Conservation (phyloP, 2,888 invertebrate species). For the Tetragnatha montana region DNA sequence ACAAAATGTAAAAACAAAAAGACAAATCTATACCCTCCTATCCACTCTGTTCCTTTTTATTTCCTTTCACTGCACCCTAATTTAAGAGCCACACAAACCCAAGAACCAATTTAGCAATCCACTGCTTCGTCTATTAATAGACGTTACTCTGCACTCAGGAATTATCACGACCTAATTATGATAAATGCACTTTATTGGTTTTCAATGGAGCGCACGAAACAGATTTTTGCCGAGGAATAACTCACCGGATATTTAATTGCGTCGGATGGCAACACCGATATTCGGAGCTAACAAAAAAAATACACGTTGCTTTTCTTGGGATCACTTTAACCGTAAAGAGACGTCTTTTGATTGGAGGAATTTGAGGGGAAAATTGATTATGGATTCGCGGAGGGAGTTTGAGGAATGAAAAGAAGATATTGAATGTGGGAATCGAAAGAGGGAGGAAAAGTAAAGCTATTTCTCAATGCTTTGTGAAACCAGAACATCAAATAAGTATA, state of each 20-base stretch:
- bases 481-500: too few relatives aligned
- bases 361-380: slow-evolving; percentile 24
- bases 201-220: slow-evolving; percentile 27
- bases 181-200: slow-evolving; percentile 46
- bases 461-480: too few relatives aligned
- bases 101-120: neutral
- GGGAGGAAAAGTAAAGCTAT: too few relatives aligned
- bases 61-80: neutral
- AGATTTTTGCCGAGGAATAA: neutral
- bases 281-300: neutral
- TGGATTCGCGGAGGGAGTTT: neutral
- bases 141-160: slow-evolving; percentile 19
- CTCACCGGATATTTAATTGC: neutral
- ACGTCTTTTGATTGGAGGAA: slow-evolving; percentile 10
- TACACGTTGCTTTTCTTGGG: slow-evolving; percentile 5
- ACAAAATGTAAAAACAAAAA: neutral
- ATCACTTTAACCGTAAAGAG: neutral
- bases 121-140: slow-evolving; percentile 22
- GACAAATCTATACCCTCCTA: neutral
- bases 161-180: slow-evolving; percentile 39
- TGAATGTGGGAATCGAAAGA: too few relatives aligned
- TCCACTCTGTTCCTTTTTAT: neutral
- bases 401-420: too few relatives aligned
- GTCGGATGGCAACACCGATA: neutral
- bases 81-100: neutral